A percentile compares a stretch with the other conserved stretches of the same genome.
These are phyloP conservation scores for Ornithoptera priamus DNA, from an alignment of 2,888 invertebrate species.

Conservation along the genomic window DNA sequence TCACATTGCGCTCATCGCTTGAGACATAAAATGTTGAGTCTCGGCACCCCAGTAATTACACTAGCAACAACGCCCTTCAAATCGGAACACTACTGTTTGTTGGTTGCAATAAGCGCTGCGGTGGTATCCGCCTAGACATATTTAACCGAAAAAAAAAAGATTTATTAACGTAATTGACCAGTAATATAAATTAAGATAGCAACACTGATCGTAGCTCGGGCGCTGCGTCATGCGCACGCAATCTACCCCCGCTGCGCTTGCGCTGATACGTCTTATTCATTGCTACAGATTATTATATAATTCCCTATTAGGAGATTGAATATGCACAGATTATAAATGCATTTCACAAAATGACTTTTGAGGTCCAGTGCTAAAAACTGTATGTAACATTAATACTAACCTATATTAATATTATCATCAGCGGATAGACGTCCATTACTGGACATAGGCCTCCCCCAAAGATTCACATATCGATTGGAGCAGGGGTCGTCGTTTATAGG, in stretches of 20 bases:
- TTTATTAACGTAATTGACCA: conserved; percentile 1
- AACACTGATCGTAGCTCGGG: conserved; percentile 38
- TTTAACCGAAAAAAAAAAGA: background rate
- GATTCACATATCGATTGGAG: no score
- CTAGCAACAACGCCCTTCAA: no score
- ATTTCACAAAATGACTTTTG: background rate
- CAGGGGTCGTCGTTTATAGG: no score
- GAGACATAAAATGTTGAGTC: no score
- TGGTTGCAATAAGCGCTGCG: no score
- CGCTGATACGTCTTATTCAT: conserved; percentile 53
- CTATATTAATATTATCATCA: background rate
- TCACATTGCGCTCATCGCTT: no score
- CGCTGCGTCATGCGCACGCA: conserved; percentile 73
- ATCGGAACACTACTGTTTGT: no score
- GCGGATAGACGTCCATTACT: no score
- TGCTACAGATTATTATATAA: conserved; percentile 13
- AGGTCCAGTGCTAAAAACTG: background rate
- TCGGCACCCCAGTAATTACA: no score
- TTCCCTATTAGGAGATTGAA: conserved; percentile 22
- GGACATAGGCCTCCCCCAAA: no score
- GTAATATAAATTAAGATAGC: conserved; percentile 18
- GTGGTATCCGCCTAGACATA: no score
- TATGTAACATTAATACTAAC: background rate
- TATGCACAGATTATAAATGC: conserved; percentile 27
- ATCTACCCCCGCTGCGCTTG: conserved; percentile 69